Percentiles rank a stretch among this genome's conserved stretches.
Conservation (phyloP, 2,888 invertebrate genomes). For the Geophilus truncorum region DNA sequence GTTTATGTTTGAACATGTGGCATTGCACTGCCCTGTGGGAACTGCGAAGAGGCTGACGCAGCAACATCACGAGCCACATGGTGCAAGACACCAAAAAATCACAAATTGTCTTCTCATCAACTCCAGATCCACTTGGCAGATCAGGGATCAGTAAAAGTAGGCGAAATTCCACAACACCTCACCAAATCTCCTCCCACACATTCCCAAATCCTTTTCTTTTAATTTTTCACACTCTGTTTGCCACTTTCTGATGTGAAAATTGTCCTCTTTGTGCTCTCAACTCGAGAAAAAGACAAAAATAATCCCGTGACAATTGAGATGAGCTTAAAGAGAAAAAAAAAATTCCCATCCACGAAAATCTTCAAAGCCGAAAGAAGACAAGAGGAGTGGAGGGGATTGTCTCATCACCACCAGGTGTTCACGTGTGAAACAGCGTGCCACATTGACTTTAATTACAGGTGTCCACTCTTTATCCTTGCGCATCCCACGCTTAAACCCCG, state of each 20-base stretch:
- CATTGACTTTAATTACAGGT: conserved; percentile 15
- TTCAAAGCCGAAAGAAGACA: not conserved
- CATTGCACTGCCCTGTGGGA: conserved; percentile 25
- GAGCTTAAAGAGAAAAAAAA: not conserved
- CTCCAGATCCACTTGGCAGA: not conserved
- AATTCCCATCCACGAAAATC: not conserved
- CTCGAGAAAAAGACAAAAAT: not conserved
- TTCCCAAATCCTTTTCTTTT: not conserved
- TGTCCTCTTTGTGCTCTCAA: conserved; percentile 20
- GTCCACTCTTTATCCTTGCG: not conserved
- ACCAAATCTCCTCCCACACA: no score
- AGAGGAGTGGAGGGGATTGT: not conserved
- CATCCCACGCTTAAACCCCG: not conserved
- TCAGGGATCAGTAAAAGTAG: no score
- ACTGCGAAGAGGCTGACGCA: not conserved
- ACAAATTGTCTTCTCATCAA: not conserved
- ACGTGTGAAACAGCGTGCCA: conserved; percentile 9
- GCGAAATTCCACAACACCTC: no score
- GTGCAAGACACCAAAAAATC: not conserved
- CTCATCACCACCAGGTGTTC: conserved; percentile 19
- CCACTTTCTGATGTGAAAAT: conserved; percentile 21
- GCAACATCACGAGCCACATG: not conserved
- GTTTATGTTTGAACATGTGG: conserved; percentile 7
- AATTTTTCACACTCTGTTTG: not conserved
- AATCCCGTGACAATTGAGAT: not conserved